phyloP scores from a whole-genome alignment of 1,140 invertebrate genomes.

The Helicorthomorpha holstii region DNA sequence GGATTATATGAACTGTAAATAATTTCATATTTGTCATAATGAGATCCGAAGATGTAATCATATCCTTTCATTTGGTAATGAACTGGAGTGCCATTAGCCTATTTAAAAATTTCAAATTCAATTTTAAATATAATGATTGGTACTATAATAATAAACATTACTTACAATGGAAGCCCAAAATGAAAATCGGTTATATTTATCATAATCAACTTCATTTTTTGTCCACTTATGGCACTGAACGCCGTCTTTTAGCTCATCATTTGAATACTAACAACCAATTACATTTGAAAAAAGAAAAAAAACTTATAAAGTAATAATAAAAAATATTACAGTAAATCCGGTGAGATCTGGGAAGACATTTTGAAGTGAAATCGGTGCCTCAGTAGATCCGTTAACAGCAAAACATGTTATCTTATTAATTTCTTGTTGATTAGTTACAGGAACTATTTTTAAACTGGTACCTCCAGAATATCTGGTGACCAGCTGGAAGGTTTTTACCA shows the following conservation, averaged over 20 bases:
- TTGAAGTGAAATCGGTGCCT: constrained; percentile 46
- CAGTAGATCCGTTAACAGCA: constrained; percentile 56
- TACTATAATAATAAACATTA: not conserved
- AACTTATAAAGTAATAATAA: not conserved
- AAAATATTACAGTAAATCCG: not conserved
- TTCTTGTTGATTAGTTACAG: constrained; percentile 55
- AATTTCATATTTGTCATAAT: constrained; percentile 33
- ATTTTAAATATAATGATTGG: constrained; percentile 12
- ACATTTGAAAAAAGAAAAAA: constrained; percentile 42
- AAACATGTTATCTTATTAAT: constrained; percentile 61
- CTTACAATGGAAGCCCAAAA: constrained; percentile 1
- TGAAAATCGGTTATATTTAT: constrained; percentile 9
- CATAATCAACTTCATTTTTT: constrained; percentile 28
- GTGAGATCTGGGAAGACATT: constrained; percentile 52
- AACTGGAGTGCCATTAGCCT: constrained; percentile 16
- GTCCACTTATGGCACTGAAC: constrained; percentile 1
- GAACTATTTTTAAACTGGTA: constrained; percentile 63
- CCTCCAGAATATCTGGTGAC: constrained; percentile 27
- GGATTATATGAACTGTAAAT: constrained; percentile 22
- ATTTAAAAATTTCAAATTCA: not conserved
- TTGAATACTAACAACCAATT: constrained; percentile 5
- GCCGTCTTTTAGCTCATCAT: not conserved
- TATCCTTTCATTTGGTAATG: constrained; percentile 34
- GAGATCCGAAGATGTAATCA: constrained; percentile 31
- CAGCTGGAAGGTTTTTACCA: not conserved